These are phyloP conservation scores for Drosophila sp. DNA, from an alignment of 1,140 invertebrate species.

Conservation along the genomic window DNA sequence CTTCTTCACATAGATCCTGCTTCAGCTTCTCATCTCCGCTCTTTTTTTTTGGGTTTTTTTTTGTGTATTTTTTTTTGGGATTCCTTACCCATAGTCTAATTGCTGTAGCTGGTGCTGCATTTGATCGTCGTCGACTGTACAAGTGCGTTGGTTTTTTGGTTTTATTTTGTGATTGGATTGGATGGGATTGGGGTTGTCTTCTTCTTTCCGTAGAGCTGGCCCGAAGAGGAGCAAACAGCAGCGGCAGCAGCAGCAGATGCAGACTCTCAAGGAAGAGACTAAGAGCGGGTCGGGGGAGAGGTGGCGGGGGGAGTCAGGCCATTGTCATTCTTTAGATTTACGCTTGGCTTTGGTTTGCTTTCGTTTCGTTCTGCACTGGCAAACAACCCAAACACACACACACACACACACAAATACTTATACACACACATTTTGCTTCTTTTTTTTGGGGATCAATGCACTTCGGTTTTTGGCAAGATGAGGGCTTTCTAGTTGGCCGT, in stretches of 20 bases:
- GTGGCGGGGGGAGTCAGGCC: background rate
- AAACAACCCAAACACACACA: conserved; percentile 11
- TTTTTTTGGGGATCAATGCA: conserved; percentile 57
- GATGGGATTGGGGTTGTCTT: background rate
- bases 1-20: conserved; percentile 54
- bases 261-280: background rate
- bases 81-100: conserved; percentile 11
- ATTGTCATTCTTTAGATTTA: conserved; percentile 41
- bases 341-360: conserved; percentile 35
- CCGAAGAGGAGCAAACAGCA: background rate
- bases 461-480: conserved; percentile 10
- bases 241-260: background rate
- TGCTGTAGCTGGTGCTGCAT: background rate
- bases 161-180: background rate
- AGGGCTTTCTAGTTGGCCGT: background rate
- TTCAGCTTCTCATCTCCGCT: background rate
- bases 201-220: conserved; percentile 8
- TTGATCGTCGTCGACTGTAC: conserved; percentile 8
- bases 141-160: background rate
- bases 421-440: conserved; percentile 25
- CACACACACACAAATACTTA: conserved; percentile 32
- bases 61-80: conserved; percentile 3
- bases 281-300: background rate
- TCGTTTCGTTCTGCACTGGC: conserved; percentile 36
- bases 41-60: too few relatives aligned